A percentile compares a stretch with the other conserved stretches of the same genome.
Conservation (phyloP, 2,113 vertebrate species). For the Cisticola juncidis region DNA sequence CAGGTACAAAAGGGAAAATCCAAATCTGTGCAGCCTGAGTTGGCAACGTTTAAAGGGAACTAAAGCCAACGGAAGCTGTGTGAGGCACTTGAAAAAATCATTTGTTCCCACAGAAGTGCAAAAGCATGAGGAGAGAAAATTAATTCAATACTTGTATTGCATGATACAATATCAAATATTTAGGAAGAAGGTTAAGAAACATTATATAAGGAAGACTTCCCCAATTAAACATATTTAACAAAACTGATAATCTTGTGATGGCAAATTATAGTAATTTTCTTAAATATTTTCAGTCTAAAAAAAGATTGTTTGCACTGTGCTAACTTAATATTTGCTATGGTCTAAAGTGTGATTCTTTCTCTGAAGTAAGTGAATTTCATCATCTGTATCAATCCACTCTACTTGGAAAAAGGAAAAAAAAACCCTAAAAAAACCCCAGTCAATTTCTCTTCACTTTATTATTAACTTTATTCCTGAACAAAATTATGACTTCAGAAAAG, state of each 20-base stretch:
- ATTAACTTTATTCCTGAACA: neutral
- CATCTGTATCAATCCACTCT: neutral
- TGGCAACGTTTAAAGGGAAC: conserved; percentile 43
- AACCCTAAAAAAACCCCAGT: rapidly evolving
- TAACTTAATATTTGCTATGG: neutral
- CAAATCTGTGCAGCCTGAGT: neutral
- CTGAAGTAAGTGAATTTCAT: neutral
- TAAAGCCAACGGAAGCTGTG: conserved; percentile 49
- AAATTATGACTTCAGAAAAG: neutral
- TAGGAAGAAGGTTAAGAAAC: neutral
- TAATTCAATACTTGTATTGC: conserved; percentile 2
- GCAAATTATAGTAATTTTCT: neutral
- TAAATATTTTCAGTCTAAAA: neutral
- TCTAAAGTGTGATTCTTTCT: neutral
- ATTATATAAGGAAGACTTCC: neutral
- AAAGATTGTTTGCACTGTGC: neutral
- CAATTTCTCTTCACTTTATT: neutral
- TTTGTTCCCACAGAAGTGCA: conserved; percentile 45
- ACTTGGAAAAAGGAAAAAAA: neutral
- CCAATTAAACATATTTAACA: neutral
- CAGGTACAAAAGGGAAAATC: conserved; percentile 38
- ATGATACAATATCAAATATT: neutral
- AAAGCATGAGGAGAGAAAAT: conserved; percentile 18
- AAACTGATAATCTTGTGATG: neutral
- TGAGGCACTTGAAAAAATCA: conserved; percentile 44